These are phyloP conservation scores for Gavialis gangeticus DNA, from an alignment of 2,113 vertebrate genomes.

Conservation along the genomic window DNA sequence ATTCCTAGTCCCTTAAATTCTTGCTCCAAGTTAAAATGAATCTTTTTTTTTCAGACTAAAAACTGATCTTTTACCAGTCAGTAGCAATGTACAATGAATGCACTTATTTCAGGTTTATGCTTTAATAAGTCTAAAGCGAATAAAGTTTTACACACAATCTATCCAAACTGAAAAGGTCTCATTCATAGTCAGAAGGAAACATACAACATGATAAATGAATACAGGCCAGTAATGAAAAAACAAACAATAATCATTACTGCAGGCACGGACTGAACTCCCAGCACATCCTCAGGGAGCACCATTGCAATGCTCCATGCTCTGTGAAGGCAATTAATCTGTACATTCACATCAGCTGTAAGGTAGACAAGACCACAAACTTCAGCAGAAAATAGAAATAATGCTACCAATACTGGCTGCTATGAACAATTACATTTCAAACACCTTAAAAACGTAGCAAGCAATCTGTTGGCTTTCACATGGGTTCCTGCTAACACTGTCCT, in stretches of 20 bases:
- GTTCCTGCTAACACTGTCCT: not conserved
- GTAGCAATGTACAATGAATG: not conserved
- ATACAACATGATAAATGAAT: not conserved
- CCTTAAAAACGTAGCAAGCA: not conserved
- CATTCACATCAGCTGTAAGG: not conserved
- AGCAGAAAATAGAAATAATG: not conserved
- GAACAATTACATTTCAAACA: not conserved
- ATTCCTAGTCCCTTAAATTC: not conserved
- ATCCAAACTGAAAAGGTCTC: not conserved
- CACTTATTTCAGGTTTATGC: not conserved
- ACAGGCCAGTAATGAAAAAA: not conserved
- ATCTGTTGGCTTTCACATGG: not conserved
- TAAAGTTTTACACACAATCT: not conserved
- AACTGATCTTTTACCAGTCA: not conserved
- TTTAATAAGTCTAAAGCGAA: not conserved
- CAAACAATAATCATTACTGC: not conserved
- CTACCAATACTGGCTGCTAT: not conserved
- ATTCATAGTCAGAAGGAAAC: not conserved
- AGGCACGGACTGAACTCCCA: not conserved
- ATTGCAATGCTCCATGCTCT: not conserved
- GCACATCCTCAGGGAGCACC: not conserved
- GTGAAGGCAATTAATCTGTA: not conserved
- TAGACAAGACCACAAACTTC: not conserved
- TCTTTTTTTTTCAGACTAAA: not conserved
- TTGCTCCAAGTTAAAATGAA: not conserved